Conservation (phyloP, 2,888 invertebrate genomes). For the Aspidapion aeneum region DNA sequence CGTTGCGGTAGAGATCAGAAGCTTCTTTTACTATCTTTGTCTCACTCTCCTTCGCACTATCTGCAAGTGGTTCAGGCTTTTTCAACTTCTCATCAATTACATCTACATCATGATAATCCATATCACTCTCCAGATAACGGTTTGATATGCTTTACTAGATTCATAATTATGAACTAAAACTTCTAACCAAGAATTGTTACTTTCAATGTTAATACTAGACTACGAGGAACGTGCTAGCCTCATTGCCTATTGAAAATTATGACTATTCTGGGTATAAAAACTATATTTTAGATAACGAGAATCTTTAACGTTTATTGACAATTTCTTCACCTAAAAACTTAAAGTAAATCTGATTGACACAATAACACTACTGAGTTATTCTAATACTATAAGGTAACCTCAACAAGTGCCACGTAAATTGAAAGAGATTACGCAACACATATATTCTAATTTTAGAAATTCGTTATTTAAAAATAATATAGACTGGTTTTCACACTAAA, state of each 20-base stretch:
- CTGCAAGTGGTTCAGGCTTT: slow-evolving; percentile 27
- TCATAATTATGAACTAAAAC: slow-evolving; percentile 6
- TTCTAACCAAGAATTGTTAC: not conserved
- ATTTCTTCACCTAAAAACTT: not conserved
- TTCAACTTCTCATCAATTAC: slow-evolving; percentile 30
- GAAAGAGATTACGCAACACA: too few species aligned
- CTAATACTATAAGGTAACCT: not conserved
- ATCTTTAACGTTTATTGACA: not conserved
- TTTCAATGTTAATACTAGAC: not conserved
- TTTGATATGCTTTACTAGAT: slow-evolving; percentile 12
- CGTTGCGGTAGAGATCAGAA: slow-evolving; percentile 29
- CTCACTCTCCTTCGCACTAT: slow-evolving; percentile 12
- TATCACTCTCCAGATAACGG: slow-evolving; percentile 22
- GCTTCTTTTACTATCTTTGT: slow-evolving; percentile 14
- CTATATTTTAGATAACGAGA: not conserved
- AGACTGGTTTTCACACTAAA: too few species aligned
- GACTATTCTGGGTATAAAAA: not conserved
- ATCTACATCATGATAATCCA: slow-evolving; percentile 37
- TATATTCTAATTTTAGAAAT: too few species aligned
- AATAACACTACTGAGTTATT: too few species aligned
- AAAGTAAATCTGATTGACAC: not conserved
- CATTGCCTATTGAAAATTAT: slow-evolving; percentile 10
- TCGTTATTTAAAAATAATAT: too few species aligned
- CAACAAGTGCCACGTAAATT: too few species aligned
- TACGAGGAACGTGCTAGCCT: slow-evolving; percentile 2